Evolutionary conservation across 92 coral and sea anemone species (phyloP).

Genomic region (Epizoanthus stellaris): DNA sequence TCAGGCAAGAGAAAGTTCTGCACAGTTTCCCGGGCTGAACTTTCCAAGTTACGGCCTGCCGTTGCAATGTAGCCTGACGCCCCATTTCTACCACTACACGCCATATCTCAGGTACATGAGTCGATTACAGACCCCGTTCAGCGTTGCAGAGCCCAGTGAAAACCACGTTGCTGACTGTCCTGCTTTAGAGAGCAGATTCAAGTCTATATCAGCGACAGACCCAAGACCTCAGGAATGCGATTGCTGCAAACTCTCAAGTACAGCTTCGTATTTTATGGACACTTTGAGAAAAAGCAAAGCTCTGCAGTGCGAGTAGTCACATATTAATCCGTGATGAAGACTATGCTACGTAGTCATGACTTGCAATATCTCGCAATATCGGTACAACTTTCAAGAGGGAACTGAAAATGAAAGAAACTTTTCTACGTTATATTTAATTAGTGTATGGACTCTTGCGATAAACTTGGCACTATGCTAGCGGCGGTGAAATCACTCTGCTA

Average conservation of each 20-base stretch:
- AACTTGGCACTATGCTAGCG: too few species aligned
- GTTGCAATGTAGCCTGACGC: not conserved
- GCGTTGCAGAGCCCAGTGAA: not conserved
- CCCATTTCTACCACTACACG: constrained; percentile 18
- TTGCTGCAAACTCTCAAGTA: constrained; percentile 18
- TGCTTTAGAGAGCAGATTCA: not conserved
- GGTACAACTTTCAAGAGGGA: too few species aligned
- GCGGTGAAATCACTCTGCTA: too few species aligned
- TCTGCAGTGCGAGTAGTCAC: not conserved
- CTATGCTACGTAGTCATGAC: too few species aligned
- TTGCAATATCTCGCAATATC: too few species aligned
- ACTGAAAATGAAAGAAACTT: too few species aligned
- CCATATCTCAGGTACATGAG: constrained; percentile 26
- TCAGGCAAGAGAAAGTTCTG: constrained; percentile 2
- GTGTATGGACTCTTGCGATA: too few species aligned
- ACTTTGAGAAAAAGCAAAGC: constrained; percentile 9
- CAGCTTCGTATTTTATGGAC: constrained; percentile 22
- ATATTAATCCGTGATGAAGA: not conserved
- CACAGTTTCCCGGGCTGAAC: constrained; percentile 14
- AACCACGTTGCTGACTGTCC: not conserved
- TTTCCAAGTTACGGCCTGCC: constrained; percentile 10
- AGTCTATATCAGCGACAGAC: not conserved
- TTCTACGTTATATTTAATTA: too few species aligned
- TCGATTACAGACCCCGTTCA: not conserved
- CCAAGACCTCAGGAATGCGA: constrained; percentile 14